Percentiles rank a stretch among this genome's conserved stretches.
These are phyloP conservation scores for Corvus cornix DNA, from an alignment of 2,113 vertebrate species.

Conservation along the genomic window DNA sequence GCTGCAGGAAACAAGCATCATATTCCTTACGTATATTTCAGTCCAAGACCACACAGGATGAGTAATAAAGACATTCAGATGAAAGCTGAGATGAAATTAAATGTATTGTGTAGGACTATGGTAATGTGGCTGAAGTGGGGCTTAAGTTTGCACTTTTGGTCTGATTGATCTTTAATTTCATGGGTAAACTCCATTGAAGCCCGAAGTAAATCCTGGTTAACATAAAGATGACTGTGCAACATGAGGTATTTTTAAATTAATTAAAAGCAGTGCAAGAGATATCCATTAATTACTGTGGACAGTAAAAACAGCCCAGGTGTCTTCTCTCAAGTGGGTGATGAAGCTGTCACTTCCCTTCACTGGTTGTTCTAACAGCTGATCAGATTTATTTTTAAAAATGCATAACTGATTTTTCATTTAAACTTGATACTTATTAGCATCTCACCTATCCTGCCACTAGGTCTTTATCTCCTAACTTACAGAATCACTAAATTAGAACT, in stretches of 20 bases:
- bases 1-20: not conserved
- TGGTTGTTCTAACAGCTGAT: not conserved
- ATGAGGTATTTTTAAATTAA: not conserved
- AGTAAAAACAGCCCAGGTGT: not conserved
- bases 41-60: not conserved
- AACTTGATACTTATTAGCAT: not conserved
- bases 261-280: not conserved
- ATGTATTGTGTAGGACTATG: not conserved
- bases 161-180: not conserved
- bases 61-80: not conserved
- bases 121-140: not conserved
- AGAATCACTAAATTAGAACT: not conserved
- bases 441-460: not conserved
- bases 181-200: not conserved
- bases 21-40: not conserved
- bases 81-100: not conserved
- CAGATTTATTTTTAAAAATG: not conserved
- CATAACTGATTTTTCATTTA: not conserved
- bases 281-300: not conserved
- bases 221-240: not conserved
- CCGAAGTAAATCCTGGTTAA: not conserved
- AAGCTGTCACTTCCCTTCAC: not conserved
- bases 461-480: not conserved
- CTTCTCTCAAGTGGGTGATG: not conserved
- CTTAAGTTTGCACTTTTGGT: not conserved